Conservation (phyloP, 2,797 vertebrate genomes). For the Alcedo quadribrachys region DNA sequence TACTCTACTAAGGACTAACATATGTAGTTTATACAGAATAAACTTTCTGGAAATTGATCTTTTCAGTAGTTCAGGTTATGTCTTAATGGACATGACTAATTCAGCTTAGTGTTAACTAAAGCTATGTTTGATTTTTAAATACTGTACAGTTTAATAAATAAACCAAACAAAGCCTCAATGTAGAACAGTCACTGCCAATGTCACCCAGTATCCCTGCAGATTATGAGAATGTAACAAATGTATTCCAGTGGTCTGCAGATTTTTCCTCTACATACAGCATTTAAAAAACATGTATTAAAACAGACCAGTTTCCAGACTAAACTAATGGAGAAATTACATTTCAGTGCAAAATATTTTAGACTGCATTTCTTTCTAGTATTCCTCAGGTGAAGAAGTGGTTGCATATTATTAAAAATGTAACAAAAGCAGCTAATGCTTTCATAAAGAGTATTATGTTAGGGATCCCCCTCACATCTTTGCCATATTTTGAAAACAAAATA, state of each 20-base stretch:
- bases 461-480: conserved; percentile 82
- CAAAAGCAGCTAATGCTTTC: conserved; percentile 98
- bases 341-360: conserved; percentile 99
- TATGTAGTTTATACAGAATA: conserved; percentile 92
- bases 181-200: conserved; percentile 94
- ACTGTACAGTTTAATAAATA: conserved; percentile 99
- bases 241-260: conserved; percentile 87
- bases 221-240: conserved; percentile 85
- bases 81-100: conserved; percentile 88
- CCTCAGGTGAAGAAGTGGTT: conserved; percentile 96
- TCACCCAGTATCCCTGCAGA: conserved; percentile 89
- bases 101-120: conserved; percentile 95
- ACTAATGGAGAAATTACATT: conserved; percentile 92
- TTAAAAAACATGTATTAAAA: conserved; percentile 87
- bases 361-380: conserved; percentile 90
- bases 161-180: conserved; percentile 94
- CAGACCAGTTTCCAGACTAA: conserved; percentile 94
- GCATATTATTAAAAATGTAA: conserved; percentile 98
- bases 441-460: conserved; percentile 89
- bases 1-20: conserved; percentile 86
- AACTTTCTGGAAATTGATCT: conserved; percentile 94
- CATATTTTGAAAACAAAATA: conserved; percentile 88
- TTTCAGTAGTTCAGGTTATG: conserved; percentile 95
- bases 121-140: conserved; percentile 96
- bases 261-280: conserved; percentile 84